phyloP scores from a whole-genome alignment of 2,797 vertebrate species.

The Centroberyx gerrardi region DNA sequence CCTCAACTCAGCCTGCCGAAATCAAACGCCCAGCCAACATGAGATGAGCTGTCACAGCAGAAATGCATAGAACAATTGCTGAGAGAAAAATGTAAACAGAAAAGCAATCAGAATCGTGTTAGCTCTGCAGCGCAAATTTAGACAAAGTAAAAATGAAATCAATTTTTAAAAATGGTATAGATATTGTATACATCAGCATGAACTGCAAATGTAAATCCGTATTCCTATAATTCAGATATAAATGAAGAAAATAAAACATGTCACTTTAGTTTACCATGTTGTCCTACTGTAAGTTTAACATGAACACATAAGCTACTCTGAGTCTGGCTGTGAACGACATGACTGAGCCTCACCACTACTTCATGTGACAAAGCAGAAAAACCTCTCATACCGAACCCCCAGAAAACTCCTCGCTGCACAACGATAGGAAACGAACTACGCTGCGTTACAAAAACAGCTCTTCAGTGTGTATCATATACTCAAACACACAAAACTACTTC shows the following conservation, averaged over 20 bases:
- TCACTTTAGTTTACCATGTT: neutral
- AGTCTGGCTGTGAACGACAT: constrained; percentile 29
- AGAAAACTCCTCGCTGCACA: constrained; percentile 12
- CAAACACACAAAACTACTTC: constrained; percentile 33
- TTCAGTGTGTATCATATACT: constrained; percentile 29
- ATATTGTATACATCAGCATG: neutral
- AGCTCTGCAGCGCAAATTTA: neutral
- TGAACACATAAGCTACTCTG: constrained; percentile 6
- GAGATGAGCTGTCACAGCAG: neutral
- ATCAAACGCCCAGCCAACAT: neutral
- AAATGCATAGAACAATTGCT: constrained; percentile 8
- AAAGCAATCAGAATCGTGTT: neutral
- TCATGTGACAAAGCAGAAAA: constrained; percentile 26
- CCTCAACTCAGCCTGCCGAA: neutral
- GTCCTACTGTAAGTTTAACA: neutral
- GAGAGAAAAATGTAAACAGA: neutral
- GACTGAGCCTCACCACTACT: neutral
- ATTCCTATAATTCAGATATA: neutral
- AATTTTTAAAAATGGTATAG: neutral
- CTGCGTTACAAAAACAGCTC: constrained; percentile 33
- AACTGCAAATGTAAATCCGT: neutral
- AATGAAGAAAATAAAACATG: constrained; percentile 10
- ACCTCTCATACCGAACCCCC: constrained; percentile 30
- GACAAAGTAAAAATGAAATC: neutral
- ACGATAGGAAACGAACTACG: constrained; percentile 23